A percentile compares a stretch with the other conserved stretches of the same genome.
phyloP scores from a whole-genome alignment of 2,888 invertebrate genomes.

The Gandaritis pyraliata region DNA sequence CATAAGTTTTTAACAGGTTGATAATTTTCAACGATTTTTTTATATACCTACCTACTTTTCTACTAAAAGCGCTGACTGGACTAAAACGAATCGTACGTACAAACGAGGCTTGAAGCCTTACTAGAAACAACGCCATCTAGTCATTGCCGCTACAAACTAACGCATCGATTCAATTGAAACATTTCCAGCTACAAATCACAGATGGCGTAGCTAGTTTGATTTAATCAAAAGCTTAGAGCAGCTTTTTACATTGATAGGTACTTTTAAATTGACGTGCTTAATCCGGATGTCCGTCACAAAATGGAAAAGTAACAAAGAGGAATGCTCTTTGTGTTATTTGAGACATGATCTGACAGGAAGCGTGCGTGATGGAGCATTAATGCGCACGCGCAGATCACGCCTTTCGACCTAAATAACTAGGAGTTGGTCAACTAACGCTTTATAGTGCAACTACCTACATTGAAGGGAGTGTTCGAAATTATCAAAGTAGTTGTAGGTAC shows the following conservation, averaged over 20 bases:
- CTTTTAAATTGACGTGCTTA: constrained; percentile 16
- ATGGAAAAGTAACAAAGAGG: constrained; percentile 22
- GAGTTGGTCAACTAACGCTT: constrained; percentile 17
- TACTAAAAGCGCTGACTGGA: too few species aligned
- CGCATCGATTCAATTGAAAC: constrained; percentile 9
- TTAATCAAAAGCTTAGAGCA: constrained; percentile 13
- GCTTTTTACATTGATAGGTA: constrained; percentile 20
- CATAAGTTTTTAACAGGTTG: too few species aligned
- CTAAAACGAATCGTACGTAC: too few species aligned
- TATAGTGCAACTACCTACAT: constrained; percentile 1
- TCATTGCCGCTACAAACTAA: background rate
- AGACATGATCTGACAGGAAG: constrained; percentile 29
- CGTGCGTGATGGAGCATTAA: constrained; percentile 27
- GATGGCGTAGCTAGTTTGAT: constrained; percentile 25
- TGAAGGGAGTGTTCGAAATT: background rate
- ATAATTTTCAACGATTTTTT: too few species aligned
- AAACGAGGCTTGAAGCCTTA: background rate
- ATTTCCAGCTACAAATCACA: constrained; percentile 12
- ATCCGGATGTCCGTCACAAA: constrained; percentile 31
- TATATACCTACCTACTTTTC: too few species aligned
- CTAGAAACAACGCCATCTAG: constrained; percentile 33
- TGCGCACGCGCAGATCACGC: constrained; percentile 27
- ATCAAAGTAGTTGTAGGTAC: background rate
- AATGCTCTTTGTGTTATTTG: constrained; percentile 19
- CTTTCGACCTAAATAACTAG: constrained; percentile 29